Evolutionary conservation across 2,888 invertebrate species (phyloP).

Genomic region (Oscheius sp.): DNA sequence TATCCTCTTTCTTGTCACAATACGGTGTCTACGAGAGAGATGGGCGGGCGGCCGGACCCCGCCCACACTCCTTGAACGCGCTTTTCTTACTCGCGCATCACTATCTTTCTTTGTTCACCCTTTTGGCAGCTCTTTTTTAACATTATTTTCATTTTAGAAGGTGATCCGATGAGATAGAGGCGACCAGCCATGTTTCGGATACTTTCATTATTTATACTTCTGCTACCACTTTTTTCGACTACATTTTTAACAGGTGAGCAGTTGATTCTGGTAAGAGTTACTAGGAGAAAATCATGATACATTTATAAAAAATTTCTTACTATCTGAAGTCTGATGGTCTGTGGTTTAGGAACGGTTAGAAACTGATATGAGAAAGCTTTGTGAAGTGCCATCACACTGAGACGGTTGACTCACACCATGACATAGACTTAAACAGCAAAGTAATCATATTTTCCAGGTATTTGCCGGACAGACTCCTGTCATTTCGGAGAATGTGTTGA

Average conservation of each 20-base stretch:
- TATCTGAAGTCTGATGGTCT: too few relatives aligned
- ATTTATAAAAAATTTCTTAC: too few relatives aligned
- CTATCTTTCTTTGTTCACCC: neutral
- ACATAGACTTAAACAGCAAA: neutral
- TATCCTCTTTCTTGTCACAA: slow-evolving; percentile 14
- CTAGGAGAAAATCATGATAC: too few relatives aligned
- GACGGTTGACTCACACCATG: too few relatives aligned
- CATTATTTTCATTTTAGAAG: neutral
- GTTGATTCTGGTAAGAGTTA: too few relatives aligned
- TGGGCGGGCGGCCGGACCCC: slow-evolving; percentile 16
- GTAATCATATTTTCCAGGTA: slow-evolving; percentile 3
- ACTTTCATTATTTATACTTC: neutral
- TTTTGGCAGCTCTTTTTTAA: slow-evolving; percentile 7
- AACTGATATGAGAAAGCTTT: too few relatives aligned
- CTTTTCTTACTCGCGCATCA: slow-evolving; percentile 18
- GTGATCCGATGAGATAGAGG: neutral
- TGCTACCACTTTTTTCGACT: neutral
- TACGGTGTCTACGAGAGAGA: slow-evolving; percentile 12
- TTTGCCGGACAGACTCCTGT: slow-evolving; percentile 24
- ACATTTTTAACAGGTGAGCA: neutral
- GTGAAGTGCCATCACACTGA: too few relatives aligned
- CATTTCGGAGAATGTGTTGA: slow-evolving; percentile 15
- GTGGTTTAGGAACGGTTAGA: too few relatives aligned
- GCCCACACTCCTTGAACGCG: slow-evolving; percentile 17
- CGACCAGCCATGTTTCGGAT: slow-evolving; percentile 4